Percentiles rank a stretch among this genome's conserved stretches.
Conservation (phyloP, 2,797 vertebrate genomes). For the Poeciliopsis gracilis region DNA sequence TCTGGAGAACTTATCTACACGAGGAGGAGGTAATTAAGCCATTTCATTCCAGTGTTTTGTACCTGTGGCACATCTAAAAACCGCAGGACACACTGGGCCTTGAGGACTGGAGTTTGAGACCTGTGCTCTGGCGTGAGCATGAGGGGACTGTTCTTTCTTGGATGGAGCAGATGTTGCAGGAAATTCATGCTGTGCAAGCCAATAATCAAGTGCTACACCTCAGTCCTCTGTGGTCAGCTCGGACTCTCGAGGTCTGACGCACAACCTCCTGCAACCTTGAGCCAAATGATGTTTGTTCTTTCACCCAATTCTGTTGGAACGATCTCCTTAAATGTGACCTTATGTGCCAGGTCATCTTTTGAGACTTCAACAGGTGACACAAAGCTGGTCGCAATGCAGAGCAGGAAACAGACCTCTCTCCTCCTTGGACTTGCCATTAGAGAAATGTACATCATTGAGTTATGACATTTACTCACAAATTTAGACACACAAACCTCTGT, state of each 20-base stretch:
- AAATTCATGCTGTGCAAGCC: neutral
- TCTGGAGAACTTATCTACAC: too few relatives aligned
- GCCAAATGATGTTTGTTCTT: neutral
- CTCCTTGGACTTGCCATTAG: neutral
- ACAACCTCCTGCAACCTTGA: neutral
- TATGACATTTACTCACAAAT: neutral
- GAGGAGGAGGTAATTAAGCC: too few relatives aligned
- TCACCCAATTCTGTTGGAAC: neutral
- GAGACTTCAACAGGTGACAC: neutral
- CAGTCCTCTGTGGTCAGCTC: neutral
- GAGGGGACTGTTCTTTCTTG: neutral
- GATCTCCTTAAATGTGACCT: neutral
- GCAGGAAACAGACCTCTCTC: neutral
- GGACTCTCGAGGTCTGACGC: neutral
- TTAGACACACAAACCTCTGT: neutral
- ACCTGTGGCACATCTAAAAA: too few relatives aligned
- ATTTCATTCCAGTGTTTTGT: too few relatives aligned
- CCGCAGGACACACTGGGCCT: too few relatives aligned
- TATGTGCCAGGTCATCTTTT: neutral
- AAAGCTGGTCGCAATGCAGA: neutral
- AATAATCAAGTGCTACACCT: neutral
- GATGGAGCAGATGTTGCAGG: neutral
- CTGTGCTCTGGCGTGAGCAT: neutral
- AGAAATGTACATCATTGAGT: neutral
- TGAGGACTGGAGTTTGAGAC: too few relatives aligned